A percentile compares a stretch with the other conserved stretches of the same genome.
These are phyloP conservation scores for Euborellia annulipes DNA, from an alignment of 1,140 invertebrate genomes.

Conservation along the genomic window DNA sequence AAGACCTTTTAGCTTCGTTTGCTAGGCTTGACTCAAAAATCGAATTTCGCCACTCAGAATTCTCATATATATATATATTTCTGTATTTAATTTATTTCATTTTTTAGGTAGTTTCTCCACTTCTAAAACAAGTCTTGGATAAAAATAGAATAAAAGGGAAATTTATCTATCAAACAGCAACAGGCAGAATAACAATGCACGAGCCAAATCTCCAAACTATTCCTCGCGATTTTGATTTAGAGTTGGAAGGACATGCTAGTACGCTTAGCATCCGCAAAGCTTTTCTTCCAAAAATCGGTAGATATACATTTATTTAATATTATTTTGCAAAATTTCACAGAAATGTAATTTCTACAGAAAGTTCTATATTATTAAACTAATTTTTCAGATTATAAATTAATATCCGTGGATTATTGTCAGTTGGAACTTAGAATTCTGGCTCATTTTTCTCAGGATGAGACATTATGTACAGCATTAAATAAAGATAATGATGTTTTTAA, in stretches of 20 bases:
- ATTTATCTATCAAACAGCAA: slow-evolving; percentile 63
- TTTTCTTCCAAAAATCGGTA: slow-evolving; percentile 42
- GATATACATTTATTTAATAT: not conserved
- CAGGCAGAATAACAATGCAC: slow-evolving; percentile 79
- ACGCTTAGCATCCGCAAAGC: slow-evolving; percentile 35
- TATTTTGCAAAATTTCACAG: slow-evolving; percentile 3
- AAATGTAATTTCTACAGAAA: no score
- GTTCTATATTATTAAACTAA: slow-evolving; percentile 3
- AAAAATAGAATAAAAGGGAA: slow-evolving; percentile 50
- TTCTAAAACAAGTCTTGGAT: slow-evolving; percentile 26
- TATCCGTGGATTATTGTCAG: slow-evolving; percentile 93
- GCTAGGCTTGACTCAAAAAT: no score
- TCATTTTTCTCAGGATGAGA: slow-evolving; percentile 69
- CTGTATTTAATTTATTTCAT: slow-evolving; percentile 1
- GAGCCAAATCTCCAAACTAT: slow-evolving; percentile 89
- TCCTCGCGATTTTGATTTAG: slow-evolving; percentile 60
- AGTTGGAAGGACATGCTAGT: not conserved
- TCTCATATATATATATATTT: slow-evolving; percentile 1
- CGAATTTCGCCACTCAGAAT: no score
- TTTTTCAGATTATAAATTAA: slow-evolving; percentile 32
- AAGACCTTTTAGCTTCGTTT: no score
- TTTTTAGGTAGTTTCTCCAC: slow-evolving; percentile 36
- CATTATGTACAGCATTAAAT: slow-evolving; percentile 52
- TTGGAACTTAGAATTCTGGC: slow-evolving; percentile 86
- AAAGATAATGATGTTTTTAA: slow-evolving; percentile 71